Conservation (phyloP, 1,140 invertebrate genomes). For the Diuraphis noxia region DNA sequence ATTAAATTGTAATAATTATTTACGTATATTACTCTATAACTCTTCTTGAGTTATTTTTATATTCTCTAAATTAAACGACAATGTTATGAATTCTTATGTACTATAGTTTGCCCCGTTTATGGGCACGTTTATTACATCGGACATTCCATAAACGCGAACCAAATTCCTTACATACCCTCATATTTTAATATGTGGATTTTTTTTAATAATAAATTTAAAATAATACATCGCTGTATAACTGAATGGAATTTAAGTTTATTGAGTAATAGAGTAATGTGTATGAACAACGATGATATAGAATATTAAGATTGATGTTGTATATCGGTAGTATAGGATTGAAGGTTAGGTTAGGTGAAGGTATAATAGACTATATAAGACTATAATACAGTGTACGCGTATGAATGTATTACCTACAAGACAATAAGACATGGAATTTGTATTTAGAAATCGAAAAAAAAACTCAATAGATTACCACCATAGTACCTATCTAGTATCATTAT, state of each 20-base stretch:
- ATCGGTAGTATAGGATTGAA: background rate
- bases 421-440: no score
- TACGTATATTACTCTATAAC: background rate
- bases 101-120: background rate
- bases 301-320: conserved; percentile 6
- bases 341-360: no score
- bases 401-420: no score
- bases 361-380: no score
- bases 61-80: background rate
- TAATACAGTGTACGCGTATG: no score
- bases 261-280: background rate
- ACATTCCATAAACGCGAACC: background rate
- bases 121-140: background rate
- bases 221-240: background rate
- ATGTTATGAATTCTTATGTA: background rate
- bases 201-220: background rate
- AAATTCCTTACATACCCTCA: background rate
- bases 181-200: background rate
- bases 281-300: background rate
- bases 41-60: background rate
- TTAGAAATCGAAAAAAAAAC: background rate
- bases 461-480: background rate
- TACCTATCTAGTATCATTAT: no score
- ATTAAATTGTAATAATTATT: background rate
- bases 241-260: background rate